Evolutionary conservation across 2,797 vertebrate species (phyloP), one percentile per base, ranked within the genome.

Genomic region (Cossypha dichroa): DNA sequence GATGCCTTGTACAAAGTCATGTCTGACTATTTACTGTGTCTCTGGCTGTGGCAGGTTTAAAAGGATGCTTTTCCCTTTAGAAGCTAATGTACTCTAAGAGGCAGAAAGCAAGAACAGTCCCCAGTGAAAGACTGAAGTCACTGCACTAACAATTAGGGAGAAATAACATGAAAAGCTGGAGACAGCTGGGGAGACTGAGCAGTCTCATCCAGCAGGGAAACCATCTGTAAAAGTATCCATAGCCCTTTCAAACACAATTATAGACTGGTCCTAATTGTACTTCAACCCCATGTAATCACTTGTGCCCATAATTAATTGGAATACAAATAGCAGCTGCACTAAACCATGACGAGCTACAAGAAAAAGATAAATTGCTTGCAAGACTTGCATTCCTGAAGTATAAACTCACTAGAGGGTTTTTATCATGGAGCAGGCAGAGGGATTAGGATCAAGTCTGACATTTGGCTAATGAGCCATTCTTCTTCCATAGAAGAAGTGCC

Each of bases 231-330:
- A 88, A 93, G 63, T 74, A 72, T 58, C 51, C 43, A 1, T 7
- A 13, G 38, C 28, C 55, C 62, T 75, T 84, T 72, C 66, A 75
- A 70, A 70, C 82, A 90, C 55, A 60, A 45, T 85, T 88, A 90
- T 2, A 96, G 70, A 23, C 46, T 82, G 46, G 38, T 56, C 82
- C 48, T 91, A 79, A 85, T 85, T 73, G 48, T 59, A 29, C 55
- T 59, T 79, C 63, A 91, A 31, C 55, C 49, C 59, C 25, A 13
- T 31, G 34, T 59, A 82, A 88, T 88, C 52, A 41, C 67, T 83
- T 70, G 48, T 77, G 75, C 33, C 69, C 80, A 26, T 88, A 94
- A 90, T 85, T 91, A 94, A 90, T n/a, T 60, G 56, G 64, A 79
- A 85, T 67, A 93, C 45, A 90, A 91, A 91, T 3, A 93, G 70